Conservation (phyloP, 2,797 vertebrate genomes). For the Platalea minor region DNA sequence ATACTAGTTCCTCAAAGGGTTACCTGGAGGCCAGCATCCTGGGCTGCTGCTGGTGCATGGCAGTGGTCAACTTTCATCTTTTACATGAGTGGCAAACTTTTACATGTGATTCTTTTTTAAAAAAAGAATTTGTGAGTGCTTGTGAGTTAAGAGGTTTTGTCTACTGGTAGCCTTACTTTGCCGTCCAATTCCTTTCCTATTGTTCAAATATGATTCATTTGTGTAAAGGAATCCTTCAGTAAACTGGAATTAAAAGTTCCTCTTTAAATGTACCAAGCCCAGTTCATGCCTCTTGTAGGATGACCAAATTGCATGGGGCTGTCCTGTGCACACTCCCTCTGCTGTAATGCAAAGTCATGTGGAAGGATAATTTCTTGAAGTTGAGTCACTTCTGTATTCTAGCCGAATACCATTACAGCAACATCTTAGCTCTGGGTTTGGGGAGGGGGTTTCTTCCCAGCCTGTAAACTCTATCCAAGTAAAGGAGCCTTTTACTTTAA, state of each 20-base stretch:
- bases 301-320: background rate
- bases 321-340: background rate
- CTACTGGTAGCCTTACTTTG: background rate
- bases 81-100: background rate
- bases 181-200: fast-evolving
- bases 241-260: background rate
- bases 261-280: background rate
- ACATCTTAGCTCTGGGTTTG: background rate
- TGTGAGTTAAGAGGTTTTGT: background rate
- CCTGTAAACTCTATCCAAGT: background rate
- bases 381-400: background rate
- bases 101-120: background rate
- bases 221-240: background rate
- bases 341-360: background rate
- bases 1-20: background rate
- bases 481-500: background rate
- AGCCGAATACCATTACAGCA: background rate
- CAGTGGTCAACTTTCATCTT: background rate
- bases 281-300: background rate
- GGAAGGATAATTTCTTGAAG: background rate
- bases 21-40: background rate
- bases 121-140: background rate
- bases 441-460: background rate
- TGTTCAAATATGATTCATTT: background rate
- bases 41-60: background rate